These are phyloP conservation scores for Sarcophaga carnaria DNA, from an alignment of 2,888 invertebrate genomes.

Conservation along the genomic window DNA sequence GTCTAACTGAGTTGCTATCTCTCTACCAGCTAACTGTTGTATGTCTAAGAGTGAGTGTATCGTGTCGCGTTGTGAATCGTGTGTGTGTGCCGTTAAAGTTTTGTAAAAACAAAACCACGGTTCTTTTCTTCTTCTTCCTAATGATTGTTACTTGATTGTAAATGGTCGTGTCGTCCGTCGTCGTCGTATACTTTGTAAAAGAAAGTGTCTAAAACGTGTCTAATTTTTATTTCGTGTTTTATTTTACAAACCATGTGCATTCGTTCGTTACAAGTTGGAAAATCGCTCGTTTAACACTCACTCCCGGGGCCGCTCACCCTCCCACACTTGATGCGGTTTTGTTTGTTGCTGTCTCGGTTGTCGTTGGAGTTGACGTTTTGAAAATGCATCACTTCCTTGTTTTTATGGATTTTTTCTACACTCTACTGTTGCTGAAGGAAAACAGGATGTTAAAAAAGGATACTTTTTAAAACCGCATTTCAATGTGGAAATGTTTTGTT, in stretches of 20 bases:
- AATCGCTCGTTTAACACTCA: no score
- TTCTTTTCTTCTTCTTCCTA: no score
- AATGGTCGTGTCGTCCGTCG: background rate
- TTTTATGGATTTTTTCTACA: slow-evolving; percentile 29
- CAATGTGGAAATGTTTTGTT: no score
- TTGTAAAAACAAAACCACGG: no score
- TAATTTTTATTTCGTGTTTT: slow-evolving; percentile 32
- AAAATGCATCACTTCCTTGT: slow-evolving; percentile 46
- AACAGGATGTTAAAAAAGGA: background rate
- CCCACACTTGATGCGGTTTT: background rate
- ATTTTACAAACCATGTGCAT: background rate
- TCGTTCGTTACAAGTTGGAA: no score
- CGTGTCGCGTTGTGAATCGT: no score
- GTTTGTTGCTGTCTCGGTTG: slow-evolving; percentile 7
- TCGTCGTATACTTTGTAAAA: background rate
- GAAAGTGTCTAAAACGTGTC: slow-evolving; percentile 55
- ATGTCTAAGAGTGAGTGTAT: no score
- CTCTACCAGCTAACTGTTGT: no score
- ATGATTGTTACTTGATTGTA: background rate
- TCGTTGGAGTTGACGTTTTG: background rate
- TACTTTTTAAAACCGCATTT: background rate
- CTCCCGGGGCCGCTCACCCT: background rate
- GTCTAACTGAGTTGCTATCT: no score
- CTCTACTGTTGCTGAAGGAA: background rate
- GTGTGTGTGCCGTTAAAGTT: no score